These are phyloP conservation scores for Eumeta japonica DNA, from an alignment of 1,140 invertebrate species.

Conservation along the genomic window DNA sequence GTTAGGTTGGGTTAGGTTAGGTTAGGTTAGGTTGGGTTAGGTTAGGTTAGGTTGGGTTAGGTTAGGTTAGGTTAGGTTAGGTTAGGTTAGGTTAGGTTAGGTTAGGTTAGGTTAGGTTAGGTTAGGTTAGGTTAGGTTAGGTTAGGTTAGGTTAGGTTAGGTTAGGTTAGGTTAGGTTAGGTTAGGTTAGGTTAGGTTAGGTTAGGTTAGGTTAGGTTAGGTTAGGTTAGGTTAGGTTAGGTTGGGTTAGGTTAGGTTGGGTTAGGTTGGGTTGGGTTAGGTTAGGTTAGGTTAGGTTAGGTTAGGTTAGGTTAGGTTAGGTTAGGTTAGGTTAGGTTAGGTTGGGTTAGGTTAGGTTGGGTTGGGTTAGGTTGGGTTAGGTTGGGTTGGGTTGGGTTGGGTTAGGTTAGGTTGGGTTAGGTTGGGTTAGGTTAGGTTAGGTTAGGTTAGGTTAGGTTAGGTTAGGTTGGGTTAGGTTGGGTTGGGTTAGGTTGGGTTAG, in stretches of 20 bases:
- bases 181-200: conserved; percentile 1
- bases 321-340: conserved; percentile 1
- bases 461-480: conserved; percentile 1
- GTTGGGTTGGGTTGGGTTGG: conserved; percentile 1
- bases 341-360: conserved; percentile 1
- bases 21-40: conserved; percentile 4
- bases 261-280: conserved; percentile 1
- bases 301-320: conserved; percentile 1
- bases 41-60: conserved; percentile 1
- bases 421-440: conserved; percentile 1
- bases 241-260: conserved; percentile 1
- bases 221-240: conserved; percentile 1
- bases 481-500: conserved; percentile 3
- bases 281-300: conserved; percentile 1
- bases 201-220: conserved; percentile 1
- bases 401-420: conserved; percentile 1
- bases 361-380: conserved; percentile 1
- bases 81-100: conserved; percentile 1
- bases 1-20: conserved; percentile 5
- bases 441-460: conserved; percentile 1
- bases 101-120: conserved; percentile 1
- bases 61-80: conserved; percentile 1
- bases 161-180: conserved; percentile 1
- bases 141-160: conserved; percentile 1
- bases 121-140: conserved; percentile 1